Evolutionary conservation across 2,888 invertebrate species (phyloP).

Genomic region (Nebria salina): DNA sequence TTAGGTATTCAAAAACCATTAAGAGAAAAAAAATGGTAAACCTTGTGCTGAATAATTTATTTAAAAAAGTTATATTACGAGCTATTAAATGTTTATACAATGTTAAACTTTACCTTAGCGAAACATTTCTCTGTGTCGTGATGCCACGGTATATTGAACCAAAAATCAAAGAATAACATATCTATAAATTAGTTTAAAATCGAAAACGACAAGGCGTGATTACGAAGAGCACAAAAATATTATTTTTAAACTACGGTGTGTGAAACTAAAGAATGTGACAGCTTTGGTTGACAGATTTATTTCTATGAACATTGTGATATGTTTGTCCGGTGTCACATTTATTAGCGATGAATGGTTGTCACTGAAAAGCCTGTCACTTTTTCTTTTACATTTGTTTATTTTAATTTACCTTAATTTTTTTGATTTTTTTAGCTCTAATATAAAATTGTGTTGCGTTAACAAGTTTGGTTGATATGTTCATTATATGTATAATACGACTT

Average conservation of each 20-base stretch:
- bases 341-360: neutral
- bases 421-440: neutral
- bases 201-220: neutral
- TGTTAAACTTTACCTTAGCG: too few species aligned
- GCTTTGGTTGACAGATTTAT: neutral
- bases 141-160: neutral
- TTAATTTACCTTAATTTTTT: neutral
- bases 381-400: neutral
- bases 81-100: too few species aligned
- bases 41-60: too few species aligned
- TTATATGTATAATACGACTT: neutral
- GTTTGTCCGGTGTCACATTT: slow-evolving; percentile 1
- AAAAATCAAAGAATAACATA: neutral
- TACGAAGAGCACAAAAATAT: neutral
- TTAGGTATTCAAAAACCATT: too few species aligned
- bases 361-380: neutral
- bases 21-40: too few species aligned
- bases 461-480: neutral
- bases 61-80: too few species aligned
- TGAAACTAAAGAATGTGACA: neutral
- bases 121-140: too few species aligned
- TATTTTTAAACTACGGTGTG: slow-evolving; percentile 1
- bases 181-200: neutral
- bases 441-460: neutral
- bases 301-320: neutral